Evolutionary conservation across 1,140 invertebrate genomes (phyloP).

Genomic region (Cheumatopsyche charites): DNA sequence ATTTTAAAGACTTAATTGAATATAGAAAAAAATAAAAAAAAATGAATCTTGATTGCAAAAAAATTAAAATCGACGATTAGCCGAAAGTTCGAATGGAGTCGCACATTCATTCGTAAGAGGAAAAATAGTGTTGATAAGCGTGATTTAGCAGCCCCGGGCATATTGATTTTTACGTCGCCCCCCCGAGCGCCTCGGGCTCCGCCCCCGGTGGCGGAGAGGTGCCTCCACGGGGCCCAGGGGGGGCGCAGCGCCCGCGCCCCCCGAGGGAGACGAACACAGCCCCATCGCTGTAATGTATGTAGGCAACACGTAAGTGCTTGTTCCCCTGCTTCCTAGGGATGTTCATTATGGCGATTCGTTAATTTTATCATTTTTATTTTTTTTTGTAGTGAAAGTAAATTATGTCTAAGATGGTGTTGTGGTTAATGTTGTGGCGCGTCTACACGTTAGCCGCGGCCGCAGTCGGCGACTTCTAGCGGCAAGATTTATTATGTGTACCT

Average conservation of each 20-base stretch:
- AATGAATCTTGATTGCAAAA: no score
- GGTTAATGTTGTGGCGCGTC: no score
- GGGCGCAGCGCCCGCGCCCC: slow-evolving; percentile 46
- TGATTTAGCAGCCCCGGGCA: slow-evolving; percentile 74
- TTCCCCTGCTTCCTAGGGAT: slow-evolving; percentile 45
- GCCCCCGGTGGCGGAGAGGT: slow-evolving; percentile 47
- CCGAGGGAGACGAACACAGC: slow-evolving; percentile 37
- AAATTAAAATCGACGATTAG: no score
- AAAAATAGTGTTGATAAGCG: slow-evolving; percentile 74
- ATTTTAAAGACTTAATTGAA: not conserved
- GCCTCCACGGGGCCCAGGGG: slow-evolving; percentile 48
- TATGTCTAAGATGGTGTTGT: no score
- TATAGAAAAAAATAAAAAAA: not conserved
- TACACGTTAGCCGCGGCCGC: no score
- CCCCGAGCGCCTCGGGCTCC: slow-evolving; percentile 54
- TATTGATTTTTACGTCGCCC: slow-evolving; percentile 72
- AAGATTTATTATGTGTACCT: no score
- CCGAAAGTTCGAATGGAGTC: no score
- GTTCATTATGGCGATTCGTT: slow-evolving; percentile 14
- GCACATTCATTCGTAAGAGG: slow-evolving; percentile 55
- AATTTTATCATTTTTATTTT: not conserved
- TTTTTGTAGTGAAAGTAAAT: no score
- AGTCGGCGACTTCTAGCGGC: no score
- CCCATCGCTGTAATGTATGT: slow-evolving; percentile 48
- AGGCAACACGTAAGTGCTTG: slow-evolving; percentile 50